Evolutionary conservation across 64 coral and sea anemone genomes (phyloP), one percentile per base, ranked within the genome.

Genomic region (Montipora foliosa): DNA sequence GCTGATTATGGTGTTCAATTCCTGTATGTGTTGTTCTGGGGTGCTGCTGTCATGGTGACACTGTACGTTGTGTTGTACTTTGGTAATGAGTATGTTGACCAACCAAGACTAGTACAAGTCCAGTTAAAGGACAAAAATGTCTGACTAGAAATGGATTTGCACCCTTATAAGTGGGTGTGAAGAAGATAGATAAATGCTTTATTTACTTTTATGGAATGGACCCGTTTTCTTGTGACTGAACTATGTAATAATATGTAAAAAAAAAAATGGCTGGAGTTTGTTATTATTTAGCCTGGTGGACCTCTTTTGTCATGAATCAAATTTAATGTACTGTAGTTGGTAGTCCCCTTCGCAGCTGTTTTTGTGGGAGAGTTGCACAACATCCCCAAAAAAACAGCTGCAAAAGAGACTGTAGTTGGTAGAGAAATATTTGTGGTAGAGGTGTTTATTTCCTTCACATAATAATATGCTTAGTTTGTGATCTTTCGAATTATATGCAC

Each of bases 21-120:
- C 67, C 87, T 98, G 21, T 98, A 98, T 44, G 91, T 98, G 44
- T 67, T 98, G 55, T 98, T 98, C 74, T 98, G 96, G 96, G 96
- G 96, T 22, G 87, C 93, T 16, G 96, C 96, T 4, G 96, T 98
- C 2, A 66, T 98, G 49, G 67, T 90, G 16, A 98, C 96, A 22
- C 87, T 98, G 22, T 98, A 98, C 86, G 75, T 98, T 46, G 96
- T 98, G 16, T 75, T 95, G 78, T 98, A 92, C 85, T 98, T 98
- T 90, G 96, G 96, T 12, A 95, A 89, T 52, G 96, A 98, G 50
- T 98, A 95, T 87, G 96, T 98, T 5, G 94, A 98, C 55, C 94
- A 98, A 62, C 96, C 96, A 62, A 90, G 89, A 81, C 87, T 98
- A 4, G 84, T 98, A 76, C 96, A 98, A 87, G 95, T 91, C 14